These are phyloP conservation scores for Morpho achilles DNA, from an alignment of 2,888 invertebrate genomes.

Conservation along the genomic window DNA sequence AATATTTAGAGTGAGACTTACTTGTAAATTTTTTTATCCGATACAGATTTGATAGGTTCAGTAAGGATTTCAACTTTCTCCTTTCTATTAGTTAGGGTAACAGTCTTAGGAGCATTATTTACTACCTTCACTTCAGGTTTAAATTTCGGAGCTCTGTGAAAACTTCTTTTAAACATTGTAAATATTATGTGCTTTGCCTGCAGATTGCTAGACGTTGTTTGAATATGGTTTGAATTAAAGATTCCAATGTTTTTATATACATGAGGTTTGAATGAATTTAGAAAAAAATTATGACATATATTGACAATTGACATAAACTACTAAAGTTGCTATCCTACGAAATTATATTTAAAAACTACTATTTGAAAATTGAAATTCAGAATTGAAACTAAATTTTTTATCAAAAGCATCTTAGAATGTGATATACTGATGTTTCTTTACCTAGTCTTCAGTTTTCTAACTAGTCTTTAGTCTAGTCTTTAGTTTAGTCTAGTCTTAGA, in stretches of 20 bases:
- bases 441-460: too few species aligned
- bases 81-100: conserved; percentile 42
- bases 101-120: conserved; percentile 39
- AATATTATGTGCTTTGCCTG: conserved; percentile 40
- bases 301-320: conserved; percentile 20
- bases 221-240: conserved; percentile 60
- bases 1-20: conserved; percentile 42
- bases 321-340: not conserved
- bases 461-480: too few species aligned
- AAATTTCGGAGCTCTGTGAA: conserved; percentile 59
- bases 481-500: too few species aligned
- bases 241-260: too few species aligned
- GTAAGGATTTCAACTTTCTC: conserved; percentile 69
- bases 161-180: conserved; percentile 65
- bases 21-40: conserved; percentile 89
- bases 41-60: conserved; percentile 84
- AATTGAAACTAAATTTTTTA: too few species aligned
- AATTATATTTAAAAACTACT: too few species aligned
- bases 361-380: too few species aligned
- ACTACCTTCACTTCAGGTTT: conserved; percentile 60
- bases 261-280: conserved; percentile 64
- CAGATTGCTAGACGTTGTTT: conserved; percentile 59
- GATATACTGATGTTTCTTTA: too few species aligned
- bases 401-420: too few species aligned
- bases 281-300: conserved; percentile 73